phyloP scores from a whole-genome alignment of 2,113 vertebrate genomes.

The Junco hyemalis region DNA sequence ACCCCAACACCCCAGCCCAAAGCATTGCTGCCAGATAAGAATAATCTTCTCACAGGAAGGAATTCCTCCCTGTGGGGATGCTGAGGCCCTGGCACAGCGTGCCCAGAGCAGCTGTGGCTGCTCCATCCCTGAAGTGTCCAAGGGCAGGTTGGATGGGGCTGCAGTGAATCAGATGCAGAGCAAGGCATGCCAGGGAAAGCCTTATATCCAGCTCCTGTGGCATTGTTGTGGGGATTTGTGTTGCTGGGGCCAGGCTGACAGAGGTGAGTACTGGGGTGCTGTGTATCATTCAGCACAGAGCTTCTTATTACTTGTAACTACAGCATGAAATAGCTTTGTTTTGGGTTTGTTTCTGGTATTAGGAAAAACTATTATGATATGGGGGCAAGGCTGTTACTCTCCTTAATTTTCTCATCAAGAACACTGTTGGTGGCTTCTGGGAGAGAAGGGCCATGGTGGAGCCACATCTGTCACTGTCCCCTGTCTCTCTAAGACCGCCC shows the following conservation, averaged over 20 bases:
- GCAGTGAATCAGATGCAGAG: neutral
- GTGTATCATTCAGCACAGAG: neutral
- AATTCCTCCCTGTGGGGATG: neutral
- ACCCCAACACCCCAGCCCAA: neutral
- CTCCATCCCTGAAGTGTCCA: neutral
- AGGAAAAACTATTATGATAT: neutral
- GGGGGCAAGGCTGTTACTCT: neutral
- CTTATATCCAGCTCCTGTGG: neutral
- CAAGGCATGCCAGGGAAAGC: neutral
- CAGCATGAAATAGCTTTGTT: neutral
- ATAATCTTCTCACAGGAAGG: neutral
- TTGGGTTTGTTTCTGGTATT: neutral
- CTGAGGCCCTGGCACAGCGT: neutral
- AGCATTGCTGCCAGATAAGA: neutral
- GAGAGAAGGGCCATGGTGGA: neutral
- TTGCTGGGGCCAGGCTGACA: neutral
- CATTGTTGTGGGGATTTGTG: neutral
- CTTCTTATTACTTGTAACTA: neutral
- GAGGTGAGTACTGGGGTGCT: neutral
- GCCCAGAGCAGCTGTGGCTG: neutral
- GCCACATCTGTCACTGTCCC: neutral
- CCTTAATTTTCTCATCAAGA: neutral
- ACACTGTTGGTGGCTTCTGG: neutral
- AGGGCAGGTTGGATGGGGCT: neutral
- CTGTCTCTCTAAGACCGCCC: rapidly evolving